Evolutionary conservation across 2,113 vertebrate genomes (phyloP), one percentile per base, ranked within the genome.

Genomic region (Sakesphorus luctuosus): DNA sequence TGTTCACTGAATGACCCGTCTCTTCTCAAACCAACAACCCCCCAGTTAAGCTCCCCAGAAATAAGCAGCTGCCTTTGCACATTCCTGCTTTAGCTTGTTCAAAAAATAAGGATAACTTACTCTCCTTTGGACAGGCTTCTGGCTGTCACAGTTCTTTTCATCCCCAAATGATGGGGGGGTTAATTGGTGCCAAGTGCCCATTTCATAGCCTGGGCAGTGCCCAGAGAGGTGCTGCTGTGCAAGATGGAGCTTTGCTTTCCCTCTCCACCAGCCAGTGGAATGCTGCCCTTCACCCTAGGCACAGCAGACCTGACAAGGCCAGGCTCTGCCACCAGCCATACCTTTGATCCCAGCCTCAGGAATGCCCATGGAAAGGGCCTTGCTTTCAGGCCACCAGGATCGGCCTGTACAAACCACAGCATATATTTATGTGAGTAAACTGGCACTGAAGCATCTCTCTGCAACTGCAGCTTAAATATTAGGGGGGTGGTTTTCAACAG

Each of bases 31-130:
- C 59, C 0, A 12, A 90, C 89, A 90, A 49, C 33, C 81, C 90
- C 90, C 82, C 79, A 53, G 55, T 50, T 61, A 75, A 49, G 75
- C 33, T 89, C 74, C 84, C 67, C 85, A 93, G 89, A 89, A 96
- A 88, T 5, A 93, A 85, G 87, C 85, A 80, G 82, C 82, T 95
- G 78, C 87, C 67, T 95, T 86, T 55, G 55, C 87, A 75, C 81
- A 61, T 80, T 93, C 58, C 78, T 72, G 61, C 83, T 88, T 82
- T 72, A 90, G 53, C 55, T 31, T 52, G 23, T 74, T 80, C 50
- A 36, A 86, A 83, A 91, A 95, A 74, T 7, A 77, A 73, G n/a
- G 74, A 53, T 13, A 72, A 68, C 46, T 74, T 17, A 58, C 43
- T 90, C 43, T 43, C 81, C 47, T 52, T 29, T 18, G 53, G 77